Evolutionary conservation across 2,888 invertebrate genomes (phyloP).

Genomic region (Synanthedon myopaeformis): DNA sequence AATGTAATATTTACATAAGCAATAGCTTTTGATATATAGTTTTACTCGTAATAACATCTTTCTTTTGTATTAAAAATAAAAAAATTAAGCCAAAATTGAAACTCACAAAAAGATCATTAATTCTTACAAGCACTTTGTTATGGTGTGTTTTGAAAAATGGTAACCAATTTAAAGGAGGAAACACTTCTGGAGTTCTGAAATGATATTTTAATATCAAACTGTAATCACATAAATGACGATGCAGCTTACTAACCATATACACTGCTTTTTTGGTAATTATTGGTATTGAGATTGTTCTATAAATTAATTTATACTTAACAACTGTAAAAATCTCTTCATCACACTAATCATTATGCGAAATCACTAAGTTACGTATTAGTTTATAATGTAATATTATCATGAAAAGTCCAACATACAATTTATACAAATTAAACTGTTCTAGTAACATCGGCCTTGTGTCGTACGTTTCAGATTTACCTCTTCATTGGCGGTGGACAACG

Average conservation of each 20-base stretch:
- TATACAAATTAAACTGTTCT: constrained; percentile 70
- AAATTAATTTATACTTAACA: constrained; percentile 71
- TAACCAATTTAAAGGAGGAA: not conserved
- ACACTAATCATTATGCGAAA: constrained; percentile 64
- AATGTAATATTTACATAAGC: too few species aligned
- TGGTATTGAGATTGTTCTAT: constrained; percentile 71
- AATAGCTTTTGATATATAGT: too few species aligned
- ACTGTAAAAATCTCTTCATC: constrained; percentile 70
- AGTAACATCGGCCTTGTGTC: constrained; percentile 52
- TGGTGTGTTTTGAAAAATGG: not conserved
- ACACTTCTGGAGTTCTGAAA: constrained; percentile 19
- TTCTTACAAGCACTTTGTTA: not conserved
- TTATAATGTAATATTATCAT: constrained; percentile 64
- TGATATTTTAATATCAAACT: constrained; percentile 33
- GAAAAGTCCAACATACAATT: constrained; percentile 71
- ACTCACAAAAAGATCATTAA: not conserved
- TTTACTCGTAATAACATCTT: too few species aligned
- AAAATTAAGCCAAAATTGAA: not conserved
- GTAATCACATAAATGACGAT: constrained; percentile 57
- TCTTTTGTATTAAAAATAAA: too few species aligned
- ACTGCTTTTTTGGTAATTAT: constrained; percentile 71
- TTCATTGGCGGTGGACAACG: constrained; percentile 12
- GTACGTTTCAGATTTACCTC: constrained; percentile 45
- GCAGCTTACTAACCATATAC: constrained; percentile 61
- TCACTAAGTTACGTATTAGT: constrained; percentile 70